Conservation (phyloP, 2,113 vertebrate species). For the Hippocampus zosterae region DNA sequence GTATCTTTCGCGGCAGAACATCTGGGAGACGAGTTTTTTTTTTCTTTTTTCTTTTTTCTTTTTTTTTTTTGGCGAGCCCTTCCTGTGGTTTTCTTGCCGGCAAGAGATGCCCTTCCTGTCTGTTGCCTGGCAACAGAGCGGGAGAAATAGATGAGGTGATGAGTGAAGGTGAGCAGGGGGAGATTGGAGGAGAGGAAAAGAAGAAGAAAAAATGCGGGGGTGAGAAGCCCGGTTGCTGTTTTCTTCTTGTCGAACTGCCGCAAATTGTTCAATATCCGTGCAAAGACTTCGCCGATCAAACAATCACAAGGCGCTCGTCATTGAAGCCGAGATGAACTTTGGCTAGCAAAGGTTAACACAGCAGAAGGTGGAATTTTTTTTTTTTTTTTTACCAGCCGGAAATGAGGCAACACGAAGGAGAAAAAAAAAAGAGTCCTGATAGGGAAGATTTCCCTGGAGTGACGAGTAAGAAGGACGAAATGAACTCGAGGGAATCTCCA, state of each 20-base stretch:
- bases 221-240: conserved; percentile 28
- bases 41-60: too few relatives aligned
- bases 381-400: too few relatives aligned
- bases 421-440: conserved; percentile 1
- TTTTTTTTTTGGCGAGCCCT: conserved; percentile 43
- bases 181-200: conserved; percentile 29
- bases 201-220: conserved; percentile 26
- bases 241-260: conserved; percentile 32
- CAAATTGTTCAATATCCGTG: conserved; percentile 27
- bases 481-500: conserved; percentile 52
- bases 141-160: conserved; percentile 59
- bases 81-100: conserved; percentile 54
- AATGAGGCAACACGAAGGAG: conserved; percentile 12
- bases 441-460: conserved; percentile 34
- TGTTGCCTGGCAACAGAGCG: conserved; percentile 57
- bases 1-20: conserved; percentile 21
- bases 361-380: neutral
- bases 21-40: conserved; percentile 19
- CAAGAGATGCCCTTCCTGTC: conserved; percentile 64
- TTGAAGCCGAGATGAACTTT: neutral
- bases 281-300: conserved; percentile 12
- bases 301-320: neutral
- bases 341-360: neutral
- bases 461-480: conserved; percentile 28
- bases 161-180: conserved; percentile 61